Base-by-base conservation (phyloP, 2,797 vertebrate species). In the Darevskia nairensis region DNA sequence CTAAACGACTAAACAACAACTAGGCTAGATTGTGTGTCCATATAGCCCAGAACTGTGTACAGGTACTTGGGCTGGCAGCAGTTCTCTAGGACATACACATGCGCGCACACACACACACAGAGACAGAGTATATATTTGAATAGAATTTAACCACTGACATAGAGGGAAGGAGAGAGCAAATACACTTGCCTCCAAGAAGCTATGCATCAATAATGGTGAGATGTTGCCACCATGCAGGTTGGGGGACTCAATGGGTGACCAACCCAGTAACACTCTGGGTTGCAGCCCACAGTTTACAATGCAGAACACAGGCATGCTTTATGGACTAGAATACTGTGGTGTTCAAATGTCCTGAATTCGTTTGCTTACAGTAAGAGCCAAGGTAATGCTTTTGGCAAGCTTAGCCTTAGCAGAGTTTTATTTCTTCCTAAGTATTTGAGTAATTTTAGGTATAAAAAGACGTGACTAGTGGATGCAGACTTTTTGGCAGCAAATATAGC, bases 101-200 rank as follows among this genome's bases (percentile, higher is more conserved):
- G 1, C 3, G 0, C 11, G 0, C 0, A 1, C 50, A 13, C 50
- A 13, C 3, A 3, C 46, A 46, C 44, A 46, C 44, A 46, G 10
- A 50, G 50, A 50, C 8, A 46, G 1, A 75, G 19, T 4, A 7
- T 21, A 25, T 75, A 25, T 41, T 41, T 41, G 74, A 76, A 10
- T 76, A 23, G 23, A 76, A 44, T 44, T 23, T 76, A 44, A 76
- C 21, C 23, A 27, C 50, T 44, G 21, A 76, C 25, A 10, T 39
- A 27, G 21, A 10, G 23, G 7, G 23, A 44, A 23, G 74, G 21
- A 44, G 23, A 1, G 17, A 41, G 35, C 32, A 8, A 44, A 25
- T 25, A 61, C 15, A 21, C 61, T 64, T 64, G 61, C 23, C 9
- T 76, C 41, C 35, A 76, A 25, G 23, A 39, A 44, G 10, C 8